A percentile compares a stretch with the other conserved stretches of the same genome.
phyloP scores from a whole-genome alignment of 1,140 invertebrate species.

The Meloidogyne chitwoodi region DNA sequence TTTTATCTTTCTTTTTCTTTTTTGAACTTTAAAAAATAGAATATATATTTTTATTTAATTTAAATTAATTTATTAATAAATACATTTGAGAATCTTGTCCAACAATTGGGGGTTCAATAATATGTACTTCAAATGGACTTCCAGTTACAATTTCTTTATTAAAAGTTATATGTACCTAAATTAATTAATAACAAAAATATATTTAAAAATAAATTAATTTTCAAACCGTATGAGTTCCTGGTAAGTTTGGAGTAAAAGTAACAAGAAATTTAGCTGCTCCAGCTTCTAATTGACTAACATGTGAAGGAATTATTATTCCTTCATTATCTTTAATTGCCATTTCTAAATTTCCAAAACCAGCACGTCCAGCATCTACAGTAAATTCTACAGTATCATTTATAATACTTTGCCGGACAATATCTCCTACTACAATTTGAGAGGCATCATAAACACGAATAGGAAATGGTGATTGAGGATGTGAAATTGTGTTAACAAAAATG shows the following conservation, averaged over 20 bases:
- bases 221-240: constrained; percentile 58
- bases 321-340: constrained; percentile 60
- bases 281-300: constrained; percentile 54
- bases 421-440: constrained; percentile 61
- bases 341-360: constrained; percentile 64
- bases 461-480: constrained; percentile 61
- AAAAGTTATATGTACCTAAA: constrained; percentile 46
- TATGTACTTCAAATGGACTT: constrained; percentile 55
- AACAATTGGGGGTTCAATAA: constrained; percentile 34
- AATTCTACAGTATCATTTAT: constrained; percentile 60
- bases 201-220: neutral
- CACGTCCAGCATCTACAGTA: constrained; percentile 62
- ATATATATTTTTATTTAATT: neutral
- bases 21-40: constrained; percentile 27
- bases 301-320: constrained; percentile 57
- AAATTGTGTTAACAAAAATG: constrained; percentile 52
- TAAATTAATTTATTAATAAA: neutral
- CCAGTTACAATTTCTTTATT: constrained; percentile 62
- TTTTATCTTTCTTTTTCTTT: constrained; percentile 47
- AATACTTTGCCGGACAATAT: constrained; percentile 54
- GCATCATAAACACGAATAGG: constrained; percentile 62
- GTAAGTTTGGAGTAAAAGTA: constrained; percentile 60
- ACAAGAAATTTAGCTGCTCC: constrained; percentile 62
- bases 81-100: constrained; percentile 11
- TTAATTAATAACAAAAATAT: neutral